Percentiles rank a stretch among this genome's conserved stretches.
Evolutionary conservation across 1,140 invertebrate genomes (phyloP).

Genomic region (Tetragonula clypearis): DNA sequence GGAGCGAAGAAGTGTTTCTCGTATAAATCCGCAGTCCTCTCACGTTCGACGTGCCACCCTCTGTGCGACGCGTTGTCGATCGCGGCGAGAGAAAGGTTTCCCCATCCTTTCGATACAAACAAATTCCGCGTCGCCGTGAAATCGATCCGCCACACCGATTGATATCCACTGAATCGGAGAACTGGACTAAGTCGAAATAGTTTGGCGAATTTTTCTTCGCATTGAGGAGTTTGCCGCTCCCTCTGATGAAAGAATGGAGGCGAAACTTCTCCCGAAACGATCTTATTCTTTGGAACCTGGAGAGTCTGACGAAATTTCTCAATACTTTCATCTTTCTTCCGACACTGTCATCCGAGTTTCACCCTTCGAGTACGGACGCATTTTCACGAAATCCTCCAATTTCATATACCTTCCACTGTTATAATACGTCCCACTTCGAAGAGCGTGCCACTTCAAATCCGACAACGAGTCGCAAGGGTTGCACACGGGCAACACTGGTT

Average conservation of each 20-base stretch:
- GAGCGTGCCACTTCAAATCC: background rate
- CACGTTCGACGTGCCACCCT: constrained; percentile 42
- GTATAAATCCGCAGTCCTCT: constrained; percentile 68
- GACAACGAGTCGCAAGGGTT: background rate
- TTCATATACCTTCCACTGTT: background rate
- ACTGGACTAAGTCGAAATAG: background rate
- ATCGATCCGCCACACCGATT: constrained; percentile 54
- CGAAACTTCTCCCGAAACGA: too few species aligned
- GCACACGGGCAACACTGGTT: background rate
- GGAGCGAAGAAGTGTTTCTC: constrained; percentile 39
- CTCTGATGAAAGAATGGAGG: too few species aligned
- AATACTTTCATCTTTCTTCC: too few species aligned
- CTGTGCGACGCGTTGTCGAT: background rate
- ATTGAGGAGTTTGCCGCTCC: too few species aligned
- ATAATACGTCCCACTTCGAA: too few species aligned
- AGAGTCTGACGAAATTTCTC: too few species aligned
- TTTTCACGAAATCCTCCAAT: background rate
- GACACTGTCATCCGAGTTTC: too few species aligned
- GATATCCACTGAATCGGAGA: constrained; percentile 28
- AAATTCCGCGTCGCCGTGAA: constrained; percentile 57
- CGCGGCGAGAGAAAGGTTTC: constrained; percentile 33
- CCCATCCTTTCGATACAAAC: constrained; percentile 52
- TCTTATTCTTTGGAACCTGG: too few species aligned
- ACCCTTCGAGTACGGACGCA: too few species aligned
- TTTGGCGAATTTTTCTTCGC: too few species aligned